Conservation (phyloP, 2,797 vertebrate species). For the Selene dorsalis region DNA sequence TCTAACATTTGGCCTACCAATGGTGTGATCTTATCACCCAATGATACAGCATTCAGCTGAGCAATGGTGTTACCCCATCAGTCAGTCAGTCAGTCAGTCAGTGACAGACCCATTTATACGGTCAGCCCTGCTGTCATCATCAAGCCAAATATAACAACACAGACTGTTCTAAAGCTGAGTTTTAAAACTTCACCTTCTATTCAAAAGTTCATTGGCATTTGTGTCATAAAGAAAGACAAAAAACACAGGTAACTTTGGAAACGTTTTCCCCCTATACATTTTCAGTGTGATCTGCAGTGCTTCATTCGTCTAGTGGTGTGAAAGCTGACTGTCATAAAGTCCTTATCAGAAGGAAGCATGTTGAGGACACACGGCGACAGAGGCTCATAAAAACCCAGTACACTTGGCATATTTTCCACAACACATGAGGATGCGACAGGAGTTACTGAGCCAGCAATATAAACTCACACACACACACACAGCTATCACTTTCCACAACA, state of each 20-base stretch:
- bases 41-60: background rate
- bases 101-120: background rate
- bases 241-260: background rate
- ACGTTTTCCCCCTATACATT: background rate
- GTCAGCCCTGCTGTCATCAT: background rate
- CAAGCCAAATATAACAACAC: background rate
- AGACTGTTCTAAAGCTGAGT: background rate
- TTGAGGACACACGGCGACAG: conserved; percentile 31
- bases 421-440: conserved; percentile 19
- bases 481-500: conserved; percentile 24
- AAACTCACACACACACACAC: conserved; percentile 1
- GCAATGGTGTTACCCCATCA: background rate
- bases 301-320: conserved; percentile 19
- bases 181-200: background rate
- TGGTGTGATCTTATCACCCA: background rate
- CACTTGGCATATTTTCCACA: conserved; percentile 50
- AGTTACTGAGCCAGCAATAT: conserved; percentile 55
- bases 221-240: no score
- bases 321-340: conserved; percentile 51
- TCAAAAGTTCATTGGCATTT: background rate
- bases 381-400: conserved; percentile 63
- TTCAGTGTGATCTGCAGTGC: background rate
- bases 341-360: conserved; percentile 74
- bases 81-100: background rate
- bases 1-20: no score